Percentiles rank a stretch among this genome's conserved stretches.
phyloP scores from a whole-genome alignment of 2,888 invertebrate genomes.

The Pristionchus mayeri region DNA sequence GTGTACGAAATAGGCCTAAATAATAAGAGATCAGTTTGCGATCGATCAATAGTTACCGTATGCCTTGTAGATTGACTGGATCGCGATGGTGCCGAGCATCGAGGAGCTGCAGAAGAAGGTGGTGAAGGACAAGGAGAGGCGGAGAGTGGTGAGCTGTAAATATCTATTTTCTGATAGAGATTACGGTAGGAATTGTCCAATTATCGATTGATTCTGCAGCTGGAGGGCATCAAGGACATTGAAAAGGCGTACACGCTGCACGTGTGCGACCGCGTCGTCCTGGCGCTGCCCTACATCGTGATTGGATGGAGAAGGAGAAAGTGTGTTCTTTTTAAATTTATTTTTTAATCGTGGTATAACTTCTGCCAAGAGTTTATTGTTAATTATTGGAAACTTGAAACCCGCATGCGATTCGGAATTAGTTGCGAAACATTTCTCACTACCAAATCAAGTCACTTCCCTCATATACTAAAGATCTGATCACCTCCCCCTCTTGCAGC shows the following conservation, averaged over 20 bases:
- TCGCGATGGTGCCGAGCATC: slow-evolving; percentile 61
- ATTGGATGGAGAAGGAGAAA: no score
- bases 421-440: no score
- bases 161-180: not conserved
- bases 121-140: slow-evolving; percentile 53
- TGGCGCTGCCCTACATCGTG: slow-evolving; percentile 66
- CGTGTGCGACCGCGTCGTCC: slow-evolving; percentile 56
- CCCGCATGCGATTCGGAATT: no score
- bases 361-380: no score
- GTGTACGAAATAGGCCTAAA: no score
- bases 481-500: no score
- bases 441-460: no score
- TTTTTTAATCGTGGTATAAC: no score
- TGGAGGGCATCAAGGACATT: slow-evolving; percentile 48
- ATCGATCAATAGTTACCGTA: not conserved
- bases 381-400: no score
- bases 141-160: slow-evolving; percentile 44
- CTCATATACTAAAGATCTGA: no score
- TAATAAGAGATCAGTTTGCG: not conserved
- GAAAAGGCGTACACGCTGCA: slow-evolving; percentile 51
- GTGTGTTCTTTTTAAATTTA: no score
- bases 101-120: slow-evolving; percentile 57
- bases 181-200: not conserved
- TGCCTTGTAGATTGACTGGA: slow-evolving; percentile 57
- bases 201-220: not conserved